phyloP scores from a whole-genome alignment of 2,888 invertebrate species.

The Hybos culiciformis region DNA sequence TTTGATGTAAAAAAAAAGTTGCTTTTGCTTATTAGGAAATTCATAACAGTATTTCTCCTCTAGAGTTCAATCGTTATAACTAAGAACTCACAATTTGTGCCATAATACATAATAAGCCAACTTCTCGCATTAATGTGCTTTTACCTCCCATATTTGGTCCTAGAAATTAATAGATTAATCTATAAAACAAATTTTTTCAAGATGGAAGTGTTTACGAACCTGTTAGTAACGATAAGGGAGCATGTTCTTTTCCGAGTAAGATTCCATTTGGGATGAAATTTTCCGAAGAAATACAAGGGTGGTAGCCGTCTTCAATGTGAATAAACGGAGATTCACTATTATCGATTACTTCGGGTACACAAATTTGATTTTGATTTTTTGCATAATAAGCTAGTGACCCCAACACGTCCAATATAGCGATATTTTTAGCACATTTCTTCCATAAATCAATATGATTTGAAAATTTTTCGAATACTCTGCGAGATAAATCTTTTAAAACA shows the following conservation, averaged over 20 bases:
- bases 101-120: conserved; percentile 75
- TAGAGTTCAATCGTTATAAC: no score
- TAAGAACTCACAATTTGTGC: conserved; percentile 79
- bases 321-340: conserved; percentile 53
- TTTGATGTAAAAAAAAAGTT: no score
- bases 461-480: conserved; percentile 75
- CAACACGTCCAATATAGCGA: conserved; percentile 73
- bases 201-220: no score
- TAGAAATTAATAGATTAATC: no score
- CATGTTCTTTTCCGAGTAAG: conserved; percentile 45
- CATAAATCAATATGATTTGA: conserved; percentile 63
- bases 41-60: no score
- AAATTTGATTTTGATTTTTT: conserved; percentile 52
- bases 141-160: conserved; percentile 99
- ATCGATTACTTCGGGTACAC: conserved; percentile 48
- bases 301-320: conserved; percentile 69
- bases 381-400: conserved; percentile 72
- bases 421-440: conserved; percentile 63
- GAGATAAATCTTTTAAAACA: conserved; percentile 64
- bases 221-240: conserved; percentile 57
- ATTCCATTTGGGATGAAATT: conserved; percentile 89
- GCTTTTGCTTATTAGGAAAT: no score
- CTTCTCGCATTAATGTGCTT: conserved; percentile 94
- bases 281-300: conserved; percentile 72
- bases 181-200: no score